phyloP scores from a whole-genome alignment of 2,797 vertebrate species.

The Sebastolobus altivelis region DNA sequence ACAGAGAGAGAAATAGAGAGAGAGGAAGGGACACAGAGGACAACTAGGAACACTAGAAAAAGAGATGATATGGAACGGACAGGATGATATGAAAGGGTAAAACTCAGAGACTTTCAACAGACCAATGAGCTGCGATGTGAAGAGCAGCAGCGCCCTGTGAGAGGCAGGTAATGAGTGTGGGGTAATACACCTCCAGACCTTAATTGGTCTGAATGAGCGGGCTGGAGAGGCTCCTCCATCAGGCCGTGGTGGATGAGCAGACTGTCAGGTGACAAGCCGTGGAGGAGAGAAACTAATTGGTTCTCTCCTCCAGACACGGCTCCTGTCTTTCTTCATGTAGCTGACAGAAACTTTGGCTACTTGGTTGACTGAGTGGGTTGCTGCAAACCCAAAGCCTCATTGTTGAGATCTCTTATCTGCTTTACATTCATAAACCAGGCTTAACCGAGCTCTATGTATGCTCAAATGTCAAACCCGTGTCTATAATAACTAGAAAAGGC shows the following conservation, averaged over 20 bases:
- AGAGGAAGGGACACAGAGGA: neutral
- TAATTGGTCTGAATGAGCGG: conserved; percentile 80
- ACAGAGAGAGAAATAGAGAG: neutral
- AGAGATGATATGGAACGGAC: conserved; percentile 29
- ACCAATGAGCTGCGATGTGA: conserved; percentile 52
- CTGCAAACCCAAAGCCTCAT: conserved; percentile 22
- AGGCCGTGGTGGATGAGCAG: conserved; percentile 67
- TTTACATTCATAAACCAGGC: neutral
- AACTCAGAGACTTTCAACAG: conserved; percentile 39
- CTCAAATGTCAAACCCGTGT: neutral
- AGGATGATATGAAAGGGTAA: conserved; percentile 35
- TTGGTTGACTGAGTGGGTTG: conserved; percentile 29
- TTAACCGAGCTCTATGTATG: neutral
- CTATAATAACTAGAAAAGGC: neutral
- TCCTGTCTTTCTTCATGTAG: conserved; percentile 39
- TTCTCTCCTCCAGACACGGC: conserved; percentile 54
- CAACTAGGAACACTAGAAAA: conserved; percentile 2
- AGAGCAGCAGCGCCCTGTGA: conserved; percentile 58
- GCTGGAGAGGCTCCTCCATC: conserved; percentile 76
- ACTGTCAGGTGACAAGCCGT: conserved; percentile 74
- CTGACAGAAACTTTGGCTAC: conserved; percentile 42
- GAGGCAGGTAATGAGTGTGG: conserved; percentile 74
- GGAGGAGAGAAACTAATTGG: conserved; percentile 74
- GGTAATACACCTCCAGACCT: conserved; percentile 74
- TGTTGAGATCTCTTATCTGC: conserved; percentile 36